Conservation (phyloP, 2,797 vertebrate species). For the Silurus lanzhouensis region DNA sequence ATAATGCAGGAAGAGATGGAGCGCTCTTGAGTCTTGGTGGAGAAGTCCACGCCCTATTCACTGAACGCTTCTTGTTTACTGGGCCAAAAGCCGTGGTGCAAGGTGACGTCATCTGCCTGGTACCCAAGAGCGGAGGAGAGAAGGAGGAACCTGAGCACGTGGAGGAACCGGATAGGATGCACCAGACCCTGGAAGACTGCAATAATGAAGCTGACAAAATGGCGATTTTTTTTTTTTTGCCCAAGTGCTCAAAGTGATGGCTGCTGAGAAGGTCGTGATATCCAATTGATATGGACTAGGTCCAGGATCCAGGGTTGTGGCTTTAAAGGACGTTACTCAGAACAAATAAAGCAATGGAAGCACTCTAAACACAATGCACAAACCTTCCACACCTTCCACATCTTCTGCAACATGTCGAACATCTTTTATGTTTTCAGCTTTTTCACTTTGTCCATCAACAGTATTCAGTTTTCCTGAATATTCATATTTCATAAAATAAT, state of each 20-base stretch:
- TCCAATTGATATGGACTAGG: too few species aligned
- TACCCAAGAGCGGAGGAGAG: constrained; percentile 72
- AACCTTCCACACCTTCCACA: too few species aligned
- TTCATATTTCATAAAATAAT: too few species aligned
- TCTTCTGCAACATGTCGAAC: too few species aligned
- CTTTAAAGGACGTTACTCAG: too few species aligned
- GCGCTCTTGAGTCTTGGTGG: not conserved
- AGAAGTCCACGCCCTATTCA: constrained; percentile 57
- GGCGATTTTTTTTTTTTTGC: not conserved
- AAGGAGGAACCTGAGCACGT: constrained; percentile 58
- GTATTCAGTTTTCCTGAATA: too few species aligned
- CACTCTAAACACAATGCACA: too few species aligned
- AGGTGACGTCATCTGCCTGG: constrained; percentile 78
- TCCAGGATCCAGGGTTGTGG: too few species aligned
- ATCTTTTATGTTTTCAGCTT: too few species aligned
- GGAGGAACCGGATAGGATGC: constrained; percentile 67
- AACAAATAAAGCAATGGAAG: too few species aligned
- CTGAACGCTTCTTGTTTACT: constrained; percentile 47
- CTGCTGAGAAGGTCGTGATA: not conserved
- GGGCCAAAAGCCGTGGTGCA: constrained; percentile 68
- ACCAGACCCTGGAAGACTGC: not conserved
- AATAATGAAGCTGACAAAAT: constrained; percentile 11
- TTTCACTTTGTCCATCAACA: too few species aligned
- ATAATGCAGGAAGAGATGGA: not conserved
- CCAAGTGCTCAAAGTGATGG: not conserved